phyloP scores from a whole-genome alignment of 2,888 invertebrate species.

The Drosophila macrothrix region DNA sequence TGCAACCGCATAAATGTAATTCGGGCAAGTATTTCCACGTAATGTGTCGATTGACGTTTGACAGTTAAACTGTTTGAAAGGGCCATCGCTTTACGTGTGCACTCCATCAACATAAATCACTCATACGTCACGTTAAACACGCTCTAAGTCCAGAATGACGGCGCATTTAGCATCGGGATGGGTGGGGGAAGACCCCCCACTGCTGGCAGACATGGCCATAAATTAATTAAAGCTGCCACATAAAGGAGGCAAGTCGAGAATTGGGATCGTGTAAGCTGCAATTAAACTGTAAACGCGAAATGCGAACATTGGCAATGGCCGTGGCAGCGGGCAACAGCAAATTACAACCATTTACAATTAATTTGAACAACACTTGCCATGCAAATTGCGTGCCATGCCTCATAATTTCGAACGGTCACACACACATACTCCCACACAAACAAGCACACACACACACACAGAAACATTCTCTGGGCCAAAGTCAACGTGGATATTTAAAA shows the following conservation, averaged over 20 bases:
- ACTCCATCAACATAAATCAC: constrained; percentile 75
- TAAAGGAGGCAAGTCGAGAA: constrained; percentile 42
- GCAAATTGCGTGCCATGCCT: constrained; percentile 79
- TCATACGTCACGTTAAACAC: constrained; percentile 79
- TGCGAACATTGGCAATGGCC: constrained; percentile 45
- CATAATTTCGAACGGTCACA: constrained; percentile 66
- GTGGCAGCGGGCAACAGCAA: constrained; percentile 52
- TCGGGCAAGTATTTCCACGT: constrained; percentile 1
- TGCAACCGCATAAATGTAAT: not conserved
- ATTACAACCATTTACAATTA: constrained; percentile 80
- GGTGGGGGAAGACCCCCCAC: constrained; percentile 10
- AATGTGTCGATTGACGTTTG: constrained; percentile 59
- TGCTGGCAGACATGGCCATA: constrained; percentile 66
- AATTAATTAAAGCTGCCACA: constrained; percentile 68
- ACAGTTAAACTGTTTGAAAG: constrained; percentile 54
- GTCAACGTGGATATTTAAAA: constrained; percentile 54
- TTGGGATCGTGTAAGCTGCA: constrained; percentile 64
- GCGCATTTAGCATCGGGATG: constrained; percentile 45
- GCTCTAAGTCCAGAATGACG: constrained; percentile 71
- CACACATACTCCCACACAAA: constrained; percentile 21
- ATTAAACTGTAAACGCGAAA: constrained; percentile 76
- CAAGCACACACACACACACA: constrained; percentile 2
- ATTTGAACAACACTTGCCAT: constrained; percentile 75
- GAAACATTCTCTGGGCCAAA: constrained; percentile 12
- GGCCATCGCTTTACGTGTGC: constrained; percentile 50